A percentile compares a stretch with the other conserved stretches of the same genome.
phyloP scores from a whole-genome alignment of 2,113 vertebrate species.

The Stercorarius parasiticus region DNA sequence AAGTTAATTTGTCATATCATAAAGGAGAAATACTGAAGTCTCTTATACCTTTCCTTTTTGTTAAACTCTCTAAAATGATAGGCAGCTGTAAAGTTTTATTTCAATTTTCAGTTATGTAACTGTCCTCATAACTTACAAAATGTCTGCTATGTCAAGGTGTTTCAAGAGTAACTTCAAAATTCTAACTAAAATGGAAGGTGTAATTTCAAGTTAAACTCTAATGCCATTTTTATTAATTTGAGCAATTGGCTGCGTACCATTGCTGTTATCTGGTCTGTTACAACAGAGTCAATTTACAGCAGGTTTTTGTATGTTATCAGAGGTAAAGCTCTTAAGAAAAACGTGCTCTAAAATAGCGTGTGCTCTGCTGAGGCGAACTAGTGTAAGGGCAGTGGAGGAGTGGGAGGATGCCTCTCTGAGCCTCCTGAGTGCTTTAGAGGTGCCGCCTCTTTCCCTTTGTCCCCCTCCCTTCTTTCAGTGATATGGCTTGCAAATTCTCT shows the following conservation, averaged over 20 bases:
- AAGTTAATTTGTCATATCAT: neutral
- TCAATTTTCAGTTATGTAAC: neutral
- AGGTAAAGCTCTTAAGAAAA: neutral
- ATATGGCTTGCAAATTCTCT: neutral
- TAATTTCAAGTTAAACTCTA: neutral
- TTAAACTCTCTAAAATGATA: neutral
- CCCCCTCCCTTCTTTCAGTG: neutral
- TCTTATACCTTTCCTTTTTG: neutral
- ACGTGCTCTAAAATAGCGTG: neutral
- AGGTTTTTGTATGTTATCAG: neutral
- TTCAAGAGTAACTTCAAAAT: neutral
- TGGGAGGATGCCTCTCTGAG: neutral
- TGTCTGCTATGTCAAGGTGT: neutral
- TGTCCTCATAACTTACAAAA: neutral
- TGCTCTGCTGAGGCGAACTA: neutral
- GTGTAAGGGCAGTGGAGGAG: neutral
- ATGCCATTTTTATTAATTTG: neutral
- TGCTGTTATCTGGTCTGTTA: neutral
- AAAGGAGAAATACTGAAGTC: neutral
- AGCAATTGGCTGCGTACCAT: neutral
- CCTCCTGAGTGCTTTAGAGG: neutral
- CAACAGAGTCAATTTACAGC: neutral
- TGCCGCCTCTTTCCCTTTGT: neutral
- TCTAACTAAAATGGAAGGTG: neutral
- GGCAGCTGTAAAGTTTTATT: neutral